These are phyloP conservation scores for Delia radicum DNA, from an alignment of 1,140 invertebrate genomes.

Conservation along the genomic window DNA sequence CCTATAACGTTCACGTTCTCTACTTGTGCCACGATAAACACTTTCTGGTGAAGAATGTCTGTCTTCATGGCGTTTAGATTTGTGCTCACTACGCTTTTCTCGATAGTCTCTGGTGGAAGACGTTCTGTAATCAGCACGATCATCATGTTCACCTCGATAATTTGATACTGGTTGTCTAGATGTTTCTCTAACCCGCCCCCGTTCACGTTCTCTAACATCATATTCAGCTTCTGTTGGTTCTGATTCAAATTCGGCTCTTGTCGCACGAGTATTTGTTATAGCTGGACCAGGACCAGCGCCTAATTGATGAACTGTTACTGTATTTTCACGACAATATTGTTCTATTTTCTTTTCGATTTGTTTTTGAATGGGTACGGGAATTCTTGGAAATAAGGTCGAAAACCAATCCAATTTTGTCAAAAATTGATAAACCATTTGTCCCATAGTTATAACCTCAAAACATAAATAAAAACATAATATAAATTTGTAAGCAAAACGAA, in stretches of 20 bases:
- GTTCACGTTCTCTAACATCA: neutral
- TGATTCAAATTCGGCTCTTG: neutral
- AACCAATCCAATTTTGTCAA: constrained; percentile 97
- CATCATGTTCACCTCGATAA: constrained; percentile 49
- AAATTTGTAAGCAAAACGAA: neutral
- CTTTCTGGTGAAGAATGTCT: constrained; percentile 8
- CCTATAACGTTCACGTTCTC: constrained; percentile 35
- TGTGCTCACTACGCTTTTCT: neutral
- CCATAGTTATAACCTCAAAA: constrained; percentile 78
- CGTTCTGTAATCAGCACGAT: constrained; percentile 39
- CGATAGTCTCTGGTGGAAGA: constrained; percentile 25
- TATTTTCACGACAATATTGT: constrained; percentile 55
- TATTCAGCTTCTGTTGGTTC: constrained; percentile 8
- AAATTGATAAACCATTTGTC: constrained; percentile 90
- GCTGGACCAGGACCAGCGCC: constrained; percentile 6
- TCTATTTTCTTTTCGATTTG: constrained; percentile 75
- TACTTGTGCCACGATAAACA: constrained; percentile 16
- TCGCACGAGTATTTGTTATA: constrained; percentile 28
- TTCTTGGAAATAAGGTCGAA: constrained; percentile 95
- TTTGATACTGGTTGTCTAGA: constrained; percentile 19
- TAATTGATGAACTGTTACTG: constrained; percentile 42
- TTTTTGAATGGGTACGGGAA: constrained; percentile 98
- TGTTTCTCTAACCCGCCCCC: neutral
- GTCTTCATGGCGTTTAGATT: constrained; percentile 2
- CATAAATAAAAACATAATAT: neutral